A percentile compares a stretch with the other conserved stretches of the same genome.
Conservation (phyloP, 1,140 invertebrate genomes). For the Cephus cinctus region DNA sequence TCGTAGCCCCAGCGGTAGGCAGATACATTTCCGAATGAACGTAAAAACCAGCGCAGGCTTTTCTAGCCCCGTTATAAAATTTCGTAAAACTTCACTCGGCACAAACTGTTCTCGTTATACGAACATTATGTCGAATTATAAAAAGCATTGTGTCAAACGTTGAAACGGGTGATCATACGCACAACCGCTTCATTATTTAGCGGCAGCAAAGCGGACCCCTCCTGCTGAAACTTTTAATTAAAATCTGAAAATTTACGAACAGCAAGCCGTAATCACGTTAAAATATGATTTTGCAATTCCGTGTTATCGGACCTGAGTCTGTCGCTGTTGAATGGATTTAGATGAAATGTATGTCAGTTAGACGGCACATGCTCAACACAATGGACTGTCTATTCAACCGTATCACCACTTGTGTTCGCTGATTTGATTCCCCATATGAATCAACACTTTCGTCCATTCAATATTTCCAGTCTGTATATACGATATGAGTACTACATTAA, state of each 20-base stretch:
- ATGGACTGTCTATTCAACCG: no score
- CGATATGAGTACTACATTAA: no score
- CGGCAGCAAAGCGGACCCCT: slow-evolving; percentile 20
- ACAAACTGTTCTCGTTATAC: neutral
- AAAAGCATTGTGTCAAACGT: slow-evolving; percentile 17
- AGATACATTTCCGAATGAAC: no score
- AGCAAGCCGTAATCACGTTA: slow-evolving; percentile 28
- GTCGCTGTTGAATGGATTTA: no score
- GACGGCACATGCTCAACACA: no score
- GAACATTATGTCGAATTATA: slow-evolving; percentile 10
- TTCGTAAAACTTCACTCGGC: neutral
- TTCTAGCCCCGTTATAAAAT: neutral
- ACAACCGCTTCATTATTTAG: slow-evolving; percentile 29
- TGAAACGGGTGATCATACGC: slow-evolving; percentile 24
- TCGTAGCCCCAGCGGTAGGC: no score
- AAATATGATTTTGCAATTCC: slow-evolving; percentile 38
- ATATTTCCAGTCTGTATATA: no score
- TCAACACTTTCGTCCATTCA: no score
- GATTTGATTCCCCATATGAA: no score
- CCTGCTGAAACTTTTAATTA: slow-evolving; percentile 35
- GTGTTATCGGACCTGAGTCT: slow-evolving; percentile 28
- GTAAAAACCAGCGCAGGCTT: neutral
- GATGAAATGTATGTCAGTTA: no score
- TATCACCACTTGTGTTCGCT: no score
- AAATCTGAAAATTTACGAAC: slow-evolving; percentile 33